Conservation (phyloP, 2,113 vertebrate species). For the Poeciliopsis prolifica region DNA sequence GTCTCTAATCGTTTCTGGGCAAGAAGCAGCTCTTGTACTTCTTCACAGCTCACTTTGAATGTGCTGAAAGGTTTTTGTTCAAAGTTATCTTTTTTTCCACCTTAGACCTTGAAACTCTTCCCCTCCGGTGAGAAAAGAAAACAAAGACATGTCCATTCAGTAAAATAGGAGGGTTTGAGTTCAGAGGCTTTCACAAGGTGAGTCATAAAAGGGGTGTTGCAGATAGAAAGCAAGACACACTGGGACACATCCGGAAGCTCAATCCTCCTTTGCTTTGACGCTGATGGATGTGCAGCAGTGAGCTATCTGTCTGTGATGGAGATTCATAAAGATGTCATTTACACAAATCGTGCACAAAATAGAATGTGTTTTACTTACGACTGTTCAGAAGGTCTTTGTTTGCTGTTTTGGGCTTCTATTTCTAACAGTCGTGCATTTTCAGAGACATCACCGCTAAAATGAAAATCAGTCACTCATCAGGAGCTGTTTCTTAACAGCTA, state of each 20-base stretch:
- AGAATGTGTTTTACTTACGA: slow-evolving; percentile 60
- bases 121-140: slow-evolving; percentile 39
- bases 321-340: slow-evolving; percentile 77
- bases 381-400: slow-evolving; percentile 46
- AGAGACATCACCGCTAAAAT: slow-evolving; percentile 61
- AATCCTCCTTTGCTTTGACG: slow-evolving; percentile 41
- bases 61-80: slow-evolving; percentile 17
- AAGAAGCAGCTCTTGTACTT: slow-evolving; percentile 13
- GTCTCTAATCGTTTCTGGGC: slow-evolving; percentile 16
- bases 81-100: slow-evolving; percentile 32
- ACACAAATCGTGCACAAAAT: slow-evolving; percentile 69
- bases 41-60: slow-evolving; percentile 8
- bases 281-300: slow-evolving; percentile 68
- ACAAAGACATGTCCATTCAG: slow-evolving; percentile 57
- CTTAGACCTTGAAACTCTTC: slow-evolving; percentile 47
- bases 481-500: slow-evolving; percentile 52
- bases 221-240: slow-evolving; percentile 52
- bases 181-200: slow-evolving; percentile 65
- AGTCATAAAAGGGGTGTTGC: slow-evolving; percentile 69
- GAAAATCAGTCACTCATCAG: slow-evolving; percentile 62
- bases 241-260: slow-evolving; percentile 71
- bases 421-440: not conserved
- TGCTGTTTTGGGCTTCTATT: too few species aligned
- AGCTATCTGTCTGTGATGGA: slow-evolving; percentile 63
- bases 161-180: slow-evolving; percentile 54